Base-by-base conservation (phyloP, 2,888 invertebrate species). In the Drosophila hawaiiensis region DNA sequence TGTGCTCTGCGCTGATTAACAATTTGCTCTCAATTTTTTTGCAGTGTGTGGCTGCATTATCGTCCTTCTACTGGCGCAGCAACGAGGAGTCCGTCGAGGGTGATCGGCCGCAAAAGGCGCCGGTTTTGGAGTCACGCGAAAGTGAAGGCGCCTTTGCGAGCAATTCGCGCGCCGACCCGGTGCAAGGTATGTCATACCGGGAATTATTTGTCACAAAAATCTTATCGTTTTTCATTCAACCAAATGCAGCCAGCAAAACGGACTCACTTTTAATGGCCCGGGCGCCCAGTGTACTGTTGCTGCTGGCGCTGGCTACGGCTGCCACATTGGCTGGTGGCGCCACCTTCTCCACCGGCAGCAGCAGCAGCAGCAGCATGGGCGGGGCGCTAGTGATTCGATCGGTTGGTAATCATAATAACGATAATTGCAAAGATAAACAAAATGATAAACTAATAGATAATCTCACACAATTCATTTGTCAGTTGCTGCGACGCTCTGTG, bases 21-120 rank as follows among this genome's bases (percentile, higher is more conserved):
- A 22, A 1, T 14, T n/a, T 14, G 0, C n/a, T 14, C 19, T n/a
- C 19, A 1, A 2, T 6, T n/a, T 29, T 0, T 7, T 59, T 73
- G 37, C 80, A 94, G 94, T 96, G 96, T 93, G 94, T 96, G 90
- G 96, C 96, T 60, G 95, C 95, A 78, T 95, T 96, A 84, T 95
- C 95, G 77, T 95, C 95, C 55, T 94, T 96, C 80, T 96, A 96
- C 93, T 95, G 95, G 95, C 94, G 95, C 89, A 96, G 95, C 92
- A 96, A 96, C 93, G 96, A 96, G 93, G 96, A 96, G 92, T 96
- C 96, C 90, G 96, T 96, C 75, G 95, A 96, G 92, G 95, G 96
- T 60, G 96, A 96, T 90, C 93, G 94, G 75, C 94, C 95, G 71
- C 95, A 95, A 90, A 95, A 95, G 92, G 95, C 95, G 49, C 95